Conservation (phyloP, 2,888 invertebrate genomes). For the Subacronicta megacephala region DNA sequence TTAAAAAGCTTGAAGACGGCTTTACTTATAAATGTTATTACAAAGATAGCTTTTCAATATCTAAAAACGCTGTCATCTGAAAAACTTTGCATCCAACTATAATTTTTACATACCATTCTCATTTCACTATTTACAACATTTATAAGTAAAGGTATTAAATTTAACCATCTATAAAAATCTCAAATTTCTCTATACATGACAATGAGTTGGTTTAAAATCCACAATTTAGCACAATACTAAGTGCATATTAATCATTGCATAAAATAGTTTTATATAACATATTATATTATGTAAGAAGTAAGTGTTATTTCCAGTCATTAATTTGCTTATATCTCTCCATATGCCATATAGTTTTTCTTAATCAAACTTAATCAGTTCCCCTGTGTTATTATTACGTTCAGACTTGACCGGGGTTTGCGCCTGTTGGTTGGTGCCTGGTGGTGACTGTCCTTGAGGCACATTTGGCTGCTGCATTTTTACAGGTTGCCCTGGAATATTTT, state of each 20-base stretch:
- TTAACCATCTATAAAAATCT: slow-evolving; percentile 46
- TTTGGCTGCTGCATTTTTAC: slow-evolving; percentile 65
- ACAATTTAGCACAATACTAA: slow-evolving; percentile 56
- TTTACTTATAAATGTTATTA: slow-evolving; percentile 55
- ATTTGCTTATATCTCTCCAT: slow-evolving; percentile 67
- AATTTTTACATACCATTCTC: slow-evolving; percentile 30
- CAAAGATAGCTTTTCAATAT: slow-evolving; percentile 18
- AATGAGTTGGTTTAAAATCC: slow-evolving; percentile 61
- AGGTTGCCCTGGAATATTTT: slow-evolving; percentile 59
- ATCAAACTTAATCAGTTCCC: slow-evolving; percentile 95
- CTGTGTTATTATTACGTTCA: slow-evolving; percentile 89
- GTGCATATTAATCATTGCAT: slow-evolving; percentile 61
- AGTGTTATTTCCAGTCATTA: slow-evolving; percentile 64
- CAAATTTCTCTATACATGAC: slow-evolving; percentile 60
- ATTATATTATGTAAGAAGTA: slow-evolving; percentile 54
- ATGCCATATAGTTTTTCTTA: slow-evolving; percentile 74
- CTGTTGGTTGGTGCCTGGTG: slow-evolving; percentile 60
- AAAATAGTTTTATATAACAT: slow-evolving; percentile 55
- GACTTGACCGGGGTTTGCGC: slow-evolving; percentile 76
- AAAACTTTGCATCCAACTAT: slow-evolving; percentile 25
- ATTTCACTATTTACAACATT: slow-evolving; percentile 45
- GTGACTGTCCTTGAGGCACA: slow-evolving; percentile 62
- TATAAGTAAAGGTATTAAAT: slow-evolving; percentile 55
- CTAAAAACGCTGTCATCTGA: slow-evolving; percentile 13
- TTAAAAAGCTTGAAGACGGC: slow-evolving; percentile 36